Evolutionary conservation across 2,113 vertebrate species (phyloP).

Genomic region (Brachionichthys hirsutus): DNA sequence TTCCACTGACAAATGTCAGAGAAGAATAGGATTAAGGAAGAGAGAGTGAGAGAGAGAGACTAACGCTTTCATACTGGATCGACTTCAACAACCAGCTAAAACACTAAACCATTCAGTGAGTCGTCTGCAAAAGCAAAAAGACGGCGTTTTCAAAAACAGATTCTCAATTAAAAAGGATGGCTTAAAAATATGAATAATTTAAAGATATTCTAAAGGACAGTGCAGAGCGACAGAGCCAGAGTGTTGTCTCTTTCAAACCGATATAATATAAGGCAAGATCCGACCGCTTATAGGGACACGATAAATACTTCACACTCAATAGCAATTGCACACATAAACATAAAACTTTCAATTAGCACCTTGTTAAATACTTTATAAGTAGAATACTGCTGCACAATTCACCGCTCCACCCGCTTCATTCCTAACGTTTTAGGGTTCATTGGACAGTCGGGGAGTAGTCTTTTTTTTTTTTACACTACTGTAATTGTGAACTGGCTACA

Average conservation of each 20-base stretch:
- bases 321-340: constrained; percentile 35
- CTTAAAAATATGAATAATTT: background rate
- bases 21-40: constrained; percentile 24
- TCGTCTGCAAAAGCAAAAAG: constrained; percentile 1
- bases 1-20: constrained; percentile 32
- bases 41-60: constrained; percentile 2
- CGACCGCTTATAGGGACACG: constrained; percentile 36
- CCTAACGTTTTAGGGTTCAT: constrained; percentile 19
- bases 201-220: constrained; percentile 11
- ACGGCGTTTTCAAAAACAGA: background rate
- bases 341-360: constrained; percentile 70
- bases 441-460: constrained; percentile 12
- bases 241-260: constrained; percentile 7
- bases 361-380: constrained; percentile 47
- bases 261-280: constrained; percentile 36
- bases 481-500: constrained; percentile 28
- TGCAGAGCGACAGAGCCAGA: background rate
- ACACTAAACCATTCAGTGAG: constrained; percentile 21
- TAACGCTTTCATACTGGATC: constrained; percentile 9
- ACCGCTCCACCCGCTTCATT: constrained; percentile 13
- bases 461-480: constrained; percentile 28
- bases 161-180: background rate
- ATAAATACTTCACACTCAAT: constrained; percentile 25
- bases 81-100: constrained; percentile 5
- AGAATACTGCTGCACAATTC: constrained; percentile 34